Evolutionary conservation across 2,113 vertebrate genomes (phyloP).

Genomic region (Indicator maculatus): DNA sequence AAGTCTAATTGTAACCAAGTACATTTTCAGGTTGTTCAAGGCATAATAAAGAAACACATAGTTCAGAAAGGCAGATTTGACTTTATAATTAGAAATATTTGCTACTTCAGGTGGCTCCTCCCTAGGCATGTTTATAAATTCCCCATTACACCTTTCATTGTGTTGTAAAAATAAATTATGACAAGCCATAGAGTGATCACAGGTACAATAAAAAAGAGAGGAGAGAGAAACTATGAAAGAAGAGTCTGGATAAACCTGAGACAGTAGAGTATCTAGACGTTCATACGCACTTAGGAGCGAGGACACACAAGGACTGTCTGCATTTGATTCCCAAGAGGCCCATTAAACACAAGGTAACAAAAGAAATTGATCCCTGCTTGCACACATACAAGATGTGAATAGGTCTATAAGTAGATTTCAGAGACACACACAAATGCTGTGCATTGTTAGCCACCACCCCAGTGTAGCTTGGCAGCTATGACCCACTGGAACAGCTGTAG

Average conservation of each 20-base stretch:
- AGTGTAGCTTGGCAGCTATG: neutral
- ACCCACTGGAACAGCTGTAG: neutral
- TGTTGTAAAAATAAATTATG: constrained; percentile 38
- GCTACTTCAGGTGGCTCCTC: constrained; percentile 18
- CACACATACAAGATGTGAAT: rapidly evolving
- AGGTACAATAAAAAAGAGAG: neutral
- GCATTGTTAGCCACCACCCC: neutral
- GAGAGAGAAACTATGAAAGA: neutral
- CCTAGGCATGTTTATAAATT: neutral
- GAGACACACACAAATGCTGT: neutral
- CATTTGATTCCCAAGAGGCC: neutral
- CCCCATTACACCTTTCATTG: neutral
- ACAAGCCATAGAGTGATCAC: neutral
- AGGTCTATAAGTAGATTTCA: neutral
- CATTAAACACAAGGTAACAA: neutral
- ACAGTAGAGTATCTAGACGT: neutral
- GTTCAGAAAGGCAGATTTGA: constrained; percentile 37
- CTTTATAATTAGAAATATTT: constrained; percentile 35
- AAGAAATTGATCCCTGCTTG: neutral
- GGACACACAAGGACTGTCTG: neutral
- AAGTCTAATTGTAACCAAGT: constrained; percentile 27
- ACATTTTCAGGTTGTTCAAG: neutral
- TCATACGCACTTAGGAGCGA: neutral
- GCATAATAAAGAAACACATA: constrained; percentile 14
- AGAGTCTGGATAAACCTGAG: neutral